Evolutionary conservation across 2,797 vertebrate species (phyloP).

Genomic region (Oceanodroma leucorhoa): DNA sequence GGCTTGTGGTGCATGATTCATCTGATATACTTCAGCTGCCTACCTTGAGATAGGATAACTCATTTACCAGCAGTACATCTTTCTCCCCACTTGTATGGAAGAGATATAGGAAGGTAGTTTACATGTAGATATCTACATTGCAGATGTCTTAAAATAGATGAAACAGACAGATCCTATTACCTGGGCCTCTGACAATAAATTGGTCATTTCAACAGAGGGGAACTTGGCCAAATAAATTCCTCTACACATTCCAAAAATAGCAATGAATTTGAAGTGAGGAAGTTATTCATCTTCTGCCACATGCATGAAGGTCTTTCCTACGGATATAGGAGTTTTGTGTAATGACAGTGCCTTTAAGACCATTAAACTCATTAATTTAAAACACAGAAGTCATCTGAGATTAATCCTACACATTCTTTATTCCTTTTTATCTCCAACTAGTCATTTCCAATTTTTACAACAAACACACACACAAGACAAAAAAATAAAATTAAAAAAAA

Average conservation of each 20-base stretch:
- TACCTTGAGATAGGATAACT: neutral
- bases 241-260: neutral
- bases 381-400: neutral
- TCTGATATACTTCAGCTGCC: neutral
- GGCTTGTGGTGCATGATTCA: neutral
- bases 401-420: neutral
- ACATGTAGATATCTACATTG: neutral
- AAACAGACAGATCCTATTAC: neutral
- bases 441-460: neutral
- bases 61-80: neutral
- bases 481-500: neutral
- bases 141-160: neutral
- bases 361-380: neutral
- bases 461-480: neutral
- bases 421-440: neutral
- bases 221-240: neutral
- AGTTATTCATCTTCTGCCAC: neutral
- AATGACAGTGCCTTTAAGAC: neutral
- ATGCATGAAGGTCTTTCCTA: neutral
- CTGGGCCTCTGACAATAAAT: neutral
- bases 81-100: neutral
- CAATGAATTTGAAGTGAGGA: neutral
- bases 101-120: neutral
- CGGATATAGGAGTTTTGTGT: neutral
- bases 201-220: neutral